Evolutionary conservation across 2,797 vertebrate species (phyloP).

Genomic region (Alauda arvensis): DNA sequence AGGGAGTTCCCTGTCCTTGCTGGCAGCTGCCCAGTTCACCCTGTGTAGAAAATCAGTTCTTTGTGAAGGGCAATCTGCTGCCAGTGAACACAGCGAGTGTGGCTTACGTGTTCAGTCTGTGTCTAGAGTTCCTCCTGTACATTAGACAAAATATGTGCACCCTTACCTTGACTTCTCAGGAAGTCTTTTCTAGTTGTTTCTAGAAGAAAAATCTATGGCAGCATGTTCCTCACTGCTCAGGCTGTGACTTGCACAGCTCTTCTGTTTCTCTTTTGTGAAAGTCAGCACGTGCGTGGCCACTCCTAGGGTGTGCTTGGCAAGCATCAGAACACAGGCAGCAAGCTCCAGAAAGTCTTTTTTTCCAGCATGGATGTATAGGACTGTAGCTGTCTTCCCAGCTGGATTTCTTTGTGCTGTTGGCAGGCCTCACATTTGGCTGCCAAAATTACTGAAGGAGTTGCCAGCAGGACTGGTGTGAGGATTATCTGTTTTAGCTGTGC

Average conservation of each 20-base stretch:
- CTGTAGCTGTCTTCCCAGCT: slow-evolving; percentile 26
- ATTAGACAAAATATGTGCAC: background rate
- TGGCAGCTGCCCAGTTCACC: background rate
- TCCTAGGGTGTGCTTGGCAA: slow-evolving; percentile 49
- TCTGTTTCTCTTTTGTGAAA: background rate
- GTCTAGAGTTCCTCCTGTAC: background rate
- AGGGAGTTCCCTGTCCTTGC: background rate
- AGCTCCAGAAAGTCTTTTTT: slow-evolving; percentile 6
- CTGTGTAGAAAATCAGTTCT: background rate
- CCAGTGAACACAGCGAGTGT: background rate
- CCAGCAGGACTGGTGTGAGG: slow-evolving; percentile 32
- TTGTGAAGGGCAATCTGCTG: background rate
- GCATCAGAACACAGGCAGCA: background rate
- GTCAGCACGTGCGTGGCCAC: slow-evolving; percentile 33
- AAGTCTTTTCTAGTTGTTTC: background rate
- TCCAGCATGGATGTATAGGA: background rate
- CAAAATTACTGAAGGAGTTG: background rate
- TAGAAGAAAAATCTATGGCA: background rate
- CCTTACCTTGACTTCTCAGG: background rate
- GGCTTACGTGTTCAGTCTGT: background rate
- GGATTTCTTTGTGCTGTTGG: slow-evolving; percentile 17
- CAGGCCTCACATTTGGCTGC: background rate
- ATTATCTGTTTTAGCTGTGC: slow-evolving; percentile 48
- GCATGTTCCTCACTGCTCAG: background rate
- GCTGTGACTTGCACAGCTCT: background rate